These are phyloP conservation scores for Sibirionetta formosa DNA, from an alignment of 2,797 vertebrate species.

Conservation along the genomic window DNA sequence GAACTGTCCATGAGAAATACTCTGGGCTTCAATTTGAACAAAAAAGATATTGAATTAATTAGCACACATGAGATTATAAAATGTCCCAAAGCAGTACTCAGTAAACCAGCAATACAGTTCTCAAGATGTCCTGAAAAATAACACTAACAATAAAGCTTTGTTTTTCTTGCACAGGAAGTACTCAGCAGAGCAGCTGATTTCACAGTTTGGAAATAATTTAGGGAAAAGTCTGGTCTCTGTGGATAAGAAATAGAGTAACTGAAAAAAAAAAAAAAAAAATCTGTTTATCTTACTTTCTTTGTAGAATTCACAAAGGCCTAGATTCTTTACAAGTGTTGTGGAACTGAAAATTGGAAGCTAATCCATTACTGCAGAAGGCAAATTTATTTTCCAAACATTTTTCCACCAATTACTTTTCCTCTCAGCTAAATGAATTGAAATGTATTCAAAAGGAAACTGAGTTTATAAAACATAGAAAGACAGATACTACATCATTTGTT, in stretches of 20 bases:
- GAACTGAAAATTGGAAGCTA: constrained; percentile 41
- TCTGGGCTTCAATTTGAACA: background rate
- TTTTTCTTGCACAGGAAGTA: constrained; percentile 33
- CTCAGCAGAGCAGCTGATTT: constrained; percentile 40
- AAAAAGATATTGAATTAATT: background rate
- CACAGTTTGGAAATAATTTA: constrained; percentile 66
- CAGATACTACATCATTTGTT: constrained; percentile 32
- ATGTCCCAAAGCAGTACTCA: background rate
- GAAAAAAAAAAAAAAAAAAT: background rate
- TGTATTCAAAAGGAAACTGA: constrained; percentile 47
- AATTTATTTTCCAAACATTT: constrained; percentile 70
- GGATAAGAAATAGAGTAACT: constrained; percentile 42
- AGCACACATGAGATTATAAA: background rate
- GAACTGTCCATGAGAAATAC: background rate
- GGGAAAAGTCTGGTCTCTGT: constrained; percentile 51
- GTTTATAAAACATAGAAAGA: constrained; percentile 44
- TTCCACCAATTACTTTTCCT: constrained; percentile 53
- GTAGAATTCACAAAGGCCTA: constrained; percentile 31
- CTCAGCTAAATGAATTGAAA: constrained; percentile 42
- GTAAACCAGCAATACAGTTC: background rate
- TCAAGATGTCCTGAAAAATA: constrained; percentile 20
- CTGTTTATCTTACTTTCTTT: constrained; percentile 53
- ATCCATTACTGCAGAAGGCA: constrained; percentile 26
- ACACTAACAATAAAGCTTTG: background rate
- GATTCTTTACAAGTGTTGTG: constrained; percentile 22